phyloP scores from a whole-genome alignment of 2,113 vertebrate genomes.

The Pristiophorus japonicus region DNA sequence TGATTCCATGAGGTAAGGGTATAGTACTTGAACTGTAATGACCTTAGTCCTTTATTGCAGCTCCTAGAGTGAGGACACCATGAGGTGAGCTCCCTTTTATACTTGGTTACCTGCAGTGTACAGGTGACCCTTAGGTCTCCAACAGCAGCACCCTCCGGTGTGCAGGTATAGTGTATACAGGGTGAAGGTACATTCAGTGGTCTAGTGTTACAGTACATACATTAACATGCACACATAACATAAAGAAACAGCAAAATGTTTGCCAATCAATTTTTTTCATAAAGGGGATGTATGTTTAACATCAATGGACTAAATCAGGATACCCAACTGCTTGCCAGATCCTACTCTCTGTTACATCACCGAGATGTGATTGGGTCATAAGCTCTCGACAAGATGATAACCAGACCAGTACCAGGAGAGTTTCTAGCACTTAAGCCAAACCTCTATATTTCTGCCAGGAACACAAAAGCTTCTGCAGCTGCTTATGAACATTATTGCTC shows the following conservation, averaged over 20 bases:
- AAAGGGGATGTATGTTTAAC: neutral
- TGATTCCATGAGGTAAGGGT: too few species aligned
- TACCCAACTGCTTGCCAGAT: neutral
- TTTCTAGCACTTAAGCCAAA: neutral
- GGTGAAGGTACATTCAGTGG: too few species aligned
- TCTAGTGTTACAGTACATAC: too few species aligned
- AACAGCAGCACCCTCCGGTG: too few species aligned
- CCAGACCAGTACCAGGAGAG: neutral
- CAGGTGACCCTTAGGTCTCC: too few species aligned
- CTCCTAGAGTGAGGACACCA: too few species aligned
- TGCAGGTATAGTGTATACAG: too few species aligned
- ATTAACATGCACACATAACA: too few species aligned
- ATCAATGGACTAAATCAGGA: neutral
- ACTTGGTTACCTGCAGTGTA: too few species aligned
- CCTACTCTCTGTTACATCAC: neutral
- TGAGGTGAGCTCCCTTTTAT: too few species aligned
- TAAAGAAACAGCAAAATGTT: neutral
- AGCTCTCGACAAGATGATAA: neutral
- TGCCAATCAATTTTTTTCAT: conserved; percentile 2
- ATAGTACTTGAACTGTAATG: too few species aligned
- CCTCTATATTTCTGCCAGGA: neutral
- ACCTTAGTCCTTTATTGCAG: too few species aligned
- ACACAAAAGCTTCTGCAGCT: conserved; percentile 30
- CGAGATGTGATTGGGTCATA: neutral
- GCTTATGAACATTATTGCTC: neutral